These are phyloP conservation scores for Neoscelio sp. DNA, from an alignment of 2,888 invertebrate genomes.

Conservation along the genomic window DNA sequence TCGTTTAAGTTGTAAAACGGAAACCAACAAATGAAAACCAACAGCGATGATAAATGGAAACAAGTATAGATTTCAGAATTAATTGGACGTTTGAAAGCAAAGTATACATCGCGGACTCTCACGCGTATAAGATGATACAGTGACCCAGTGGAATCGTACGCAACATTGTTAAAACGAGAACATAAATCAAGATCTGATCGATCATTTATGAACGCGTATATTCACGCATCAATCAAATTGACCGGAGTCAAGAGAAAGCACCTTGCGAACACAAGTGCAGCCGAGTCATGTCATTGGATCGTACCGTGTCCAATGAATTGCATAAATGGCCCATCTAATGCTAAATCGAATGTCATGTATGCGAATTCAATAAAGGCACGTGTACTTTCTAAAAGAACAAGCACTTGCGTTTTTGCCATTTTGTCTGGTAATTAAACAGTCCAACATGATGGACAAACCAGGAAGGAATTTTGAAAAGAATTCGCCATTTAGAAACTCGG, in stretches of 20 bases:
- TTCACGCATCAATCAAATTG: conserved; percentile 57
- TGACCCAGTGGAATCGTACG: conserved; percentile 36
- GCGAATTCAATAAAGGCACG: conserved; percentile 41
- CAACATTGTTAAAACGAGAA: conserved; percentile 38
- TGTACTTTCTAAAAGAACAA: conserved; percentile 35
- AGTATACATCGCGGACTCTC: conserved; percentile 17
- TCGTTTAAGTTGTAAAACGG: not conserved
- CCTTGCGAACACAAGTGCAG: conserved; percentile 13
- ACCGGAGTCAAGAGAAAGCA: conserved; percentile 45
- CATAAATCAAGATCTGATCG: conserved; percentile 36
- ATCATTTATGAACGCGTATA: conserved; percentile 35
- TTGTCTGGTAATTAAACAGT: too few relatives aligned
- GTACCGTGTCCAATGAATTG: conserved; percentile 23
- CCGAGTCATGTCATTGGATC: conserved; percentile 32
- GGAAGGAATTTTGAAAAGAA: too few relatives aligned
- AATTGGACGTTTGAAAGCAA: conserved; percentile 31
- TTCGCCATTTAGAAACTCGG: too few relatives aligned
- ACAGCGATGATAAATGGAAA: conserved; percentile 20
- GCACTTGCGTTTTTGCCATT: too few relatives aligned
- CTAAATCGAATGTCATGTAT: conserved; percentile 38
- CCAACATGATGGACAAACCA: too few relatives aligned
- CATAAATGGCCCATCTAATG: conserved; percentile 39
- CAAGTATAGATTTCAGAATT: conserved; percentile 28
- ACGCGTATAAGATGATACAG: conserved; percentile 50
- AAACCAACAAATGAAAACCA: conserved; percentile 11